These are phyloP conservation scores for Picathartes gymnocephalus DNA, from an alignment of 2,113 vertebrate genomes.

Conservation along the genomic window DNA sequence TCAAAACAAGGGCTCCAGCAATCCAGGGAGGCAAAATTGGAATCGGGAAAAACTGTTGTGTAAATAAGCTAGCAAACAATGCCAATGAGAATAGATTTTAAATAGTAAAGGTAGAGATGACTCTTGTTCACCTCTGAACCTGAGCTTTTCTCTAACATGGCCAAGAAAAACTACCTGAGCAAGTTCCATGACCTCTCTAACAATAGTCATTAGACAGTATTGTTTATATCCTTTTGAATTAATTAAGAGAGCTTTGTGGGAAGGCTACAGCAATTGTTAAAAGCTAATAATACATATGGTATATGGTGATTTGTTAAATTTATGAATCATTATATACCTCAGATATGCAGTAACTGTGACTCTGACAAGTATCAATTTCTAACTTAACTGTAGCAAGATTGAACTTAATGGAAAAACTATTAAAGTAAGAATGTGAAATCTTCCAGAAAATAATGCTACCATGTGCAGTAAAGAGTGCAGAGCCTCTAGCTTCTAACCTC, in stretches of 20 bases:
- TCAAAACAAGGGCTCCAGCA: not conserved
- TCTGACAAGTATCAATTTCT: not conserved
- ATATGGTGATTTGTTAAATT: not conserved
- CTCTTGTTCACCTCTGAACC: not conserved
- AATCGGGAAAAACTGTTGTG: not conserved
- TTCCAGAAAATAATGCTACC: not conserved
- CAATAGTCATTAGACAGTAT: not conserved
- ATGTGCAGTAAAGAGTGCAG: not conserved
- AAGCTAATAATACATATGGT: not conserved
- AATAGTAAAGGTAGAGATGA: not conserved
- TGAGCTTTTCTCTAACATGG: not conserved
- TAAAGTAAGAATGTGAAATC: not conserved
- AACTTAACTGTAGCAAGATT: not conserved
- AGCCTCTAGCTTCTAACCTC: not conserved
- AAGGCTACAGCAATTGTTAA: not conserved
- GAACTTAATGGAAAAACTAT: constrained; percentile 1
- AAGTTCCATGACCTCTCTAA: not conserved
- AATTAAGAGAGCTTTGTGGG: not conserved
- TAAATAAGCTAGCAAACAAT: not conserved
- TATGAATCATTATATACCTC: not conserved
- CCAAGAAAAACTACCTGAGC: not conserved
- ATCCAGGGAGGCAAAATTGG: not conserved
- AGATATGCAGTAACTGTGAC: not conserved
- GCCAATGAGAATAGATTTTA: not conserved
- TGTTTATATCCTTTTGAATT: not conserved